phyloP scores from a whole-genome alignment of 2,797 vertebrate species.

The Pangasius larnaudii region DNA sequence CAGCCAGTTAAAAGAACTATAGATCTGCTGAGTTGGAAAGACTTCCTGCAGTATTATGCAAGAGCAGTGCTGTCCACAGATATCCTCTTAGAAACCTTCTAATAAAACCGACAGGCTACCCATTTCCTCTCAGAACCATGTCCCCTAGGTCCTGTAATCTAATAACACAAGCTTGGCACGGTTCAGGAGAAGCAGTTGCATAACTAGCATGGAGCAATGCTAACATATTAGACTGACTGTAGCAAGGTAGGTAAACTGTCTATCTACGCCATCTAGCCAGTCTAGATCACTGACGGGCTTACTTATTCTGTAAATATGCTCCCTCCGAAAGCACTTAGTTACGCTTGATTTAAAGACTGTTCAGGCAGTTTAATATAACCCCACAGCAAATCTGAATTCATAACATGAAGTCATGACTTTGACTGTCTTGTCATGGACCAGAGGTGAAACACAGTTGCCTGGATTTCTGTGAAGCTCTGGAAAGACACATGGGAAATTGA shows the following conservation, averaged over 20 bases:
- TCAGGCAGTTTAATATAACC: not conserved
- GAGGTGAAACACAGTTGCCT: conserved; percentile 38
- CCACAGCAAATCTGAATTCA: not conserved
- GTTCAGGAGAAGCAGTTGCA: conserved; percentile 35
- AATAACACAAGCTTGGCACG: conserved; percentile 43
- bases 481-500: not conserved
- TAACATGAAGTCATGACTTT: conserved; percentile 2
- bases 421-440: conserved; percentile 24
- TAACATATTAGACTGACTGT: conserved; percentile 25
- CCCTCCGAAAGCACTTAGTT: not conserved
- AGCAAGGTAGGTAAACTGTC: not conserved
- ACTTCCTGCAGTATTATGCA: conserved; percentile 35
- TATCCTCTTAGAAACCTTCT: conserved; percentile 30
- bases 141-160: conserved; percentile 44
- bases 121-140: conserved; percentile 29
- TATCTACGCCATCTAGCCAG: not conserved
- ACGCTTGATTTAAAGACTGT: not conserved
- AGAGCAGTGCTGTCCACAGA: conserved; percentile 28
- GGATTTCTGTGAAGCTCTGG: conserved; percentile 30
- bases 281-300: not conserved
- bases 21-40: conserved; percentile 18
- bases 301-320: not conserved
- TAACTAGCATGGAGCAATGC: conserved; percentile 26
- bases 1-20: conserved; percentile 10
- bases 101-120: conserved; percentile 37